Evolutionary conservation across 92 coral and sea anemone species (phyloP), one percentile per base, ranked within the genome.

Genomic region (Paramuricea clavata): DNA sequence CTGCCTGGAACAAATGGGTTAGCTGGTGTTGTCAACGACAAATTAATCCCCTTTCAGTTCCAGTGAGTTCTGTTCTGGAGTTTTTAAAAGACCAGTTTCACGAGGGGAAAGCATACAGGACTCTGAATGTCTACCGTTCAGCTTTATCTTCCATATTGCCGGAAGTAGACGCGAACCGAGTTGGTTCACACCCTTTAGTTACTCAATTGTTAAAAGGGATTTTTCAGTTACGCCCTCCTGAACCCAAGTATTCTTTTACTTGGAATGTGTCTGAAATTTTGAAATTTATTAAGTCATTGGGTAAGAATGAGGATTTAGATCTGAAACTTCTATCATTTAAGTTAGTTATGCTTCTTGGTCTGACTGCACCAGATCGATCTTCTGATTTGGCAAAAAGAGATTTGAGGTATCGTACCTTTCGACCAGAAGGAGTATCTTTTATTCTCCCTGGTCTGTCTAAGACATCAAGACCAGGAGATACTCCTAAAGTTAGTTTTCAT

Each of bases 401-500:
- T 36, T 47, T 88, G 69, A 60, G 92, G 30, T 83, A 59, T 39
- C 36, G 76, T 19, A 31, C 39, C 68, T 74, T 65, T 65, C 80
- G 49, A 35, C 91, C 87, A 26, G 91, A 83, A 49, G 88, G 84
- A 9, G 88, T 88, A 3, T 74, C 77, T 12, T 89, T 89, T 76
- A 67, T 64, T 28, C 92, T 89, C 15, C 78, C 86, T 0, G 92
- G 81, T 16, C 52, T 89, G 28, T 64, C 88, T 28, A 89, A 89
- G 25, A 61, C 17, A 2, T 71, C 77, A 11, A 12, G 77, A 16
- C 77, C 77, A 10, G 77, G 77, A 9, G 49, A 71, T 22, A 6
- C 17, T 13, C 89, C 65, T 3, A 81, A 83, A 34, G 23, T 71
- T 13, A 76, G 92, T 61, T 85, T 89, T 65, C 92, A 89, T 57